Evolutionary conservation across 1,140 invertebrate genomes (phyloP), one percentile per base, ranked within the genome.

Genomic region (Trinorchestia longiramus): DNA sequence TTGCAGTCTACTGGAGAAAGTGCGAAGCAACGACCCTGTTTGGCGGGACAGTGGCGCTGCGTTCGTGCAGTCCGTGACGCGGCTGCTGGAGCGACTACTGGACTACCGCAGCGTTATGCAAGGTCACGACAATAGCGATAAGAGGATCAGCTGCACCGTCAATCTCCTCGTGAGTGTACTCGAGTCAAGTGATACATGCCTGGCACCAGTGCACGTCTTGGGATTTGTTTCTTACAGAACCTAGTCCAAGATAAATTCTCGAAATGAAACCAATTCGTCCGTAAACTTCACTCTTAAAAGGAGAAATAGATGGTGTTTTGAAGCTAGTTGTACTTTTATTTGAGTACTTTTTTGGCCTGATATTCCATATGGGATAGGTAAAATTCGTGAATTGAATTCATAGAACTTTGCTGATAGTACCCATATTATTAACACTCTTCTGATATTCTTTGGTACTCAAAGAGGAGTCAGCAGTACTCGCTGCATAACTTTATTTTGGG

Each of bases 141-240:
- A 99, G 97, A 98, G 99, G 87, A 99, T 99, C 99, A 99, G 99
- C 6, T 99, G 99, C 97, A 99, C 99, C 0, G 99, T 99, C 90
- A 99, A 99, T 97, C 97, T 99, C 96, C 97, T 99, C 97, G 98
- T 98, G 97, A 97, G 97, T 97, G 62, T 36, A 19, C 28, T 77
- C 28, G 15, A 36, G 62, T 77, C 15, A 36, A 1, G 62, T 23
- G 1, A 77, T 77, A 77, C 1, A 77, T 53, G 47, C 62, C 62
- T 77, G 62, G 15, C 62, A 23, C 62, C 15, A 36, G 62, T 15
- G 28, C 62, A 19, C 1, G 3, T 11, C 36, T 77, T 77, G 11
- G 62, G 11, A 15, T 77, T 36, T 36, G 47, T 23, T 77, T 36
- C 62, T 77, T 36, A 77, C 15, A 3, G 62, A 77, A 3, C 36